Base-by-base conservation (phyloP, 2,113 vertebrate species). In the Pteruthius melanotis region DNA sequence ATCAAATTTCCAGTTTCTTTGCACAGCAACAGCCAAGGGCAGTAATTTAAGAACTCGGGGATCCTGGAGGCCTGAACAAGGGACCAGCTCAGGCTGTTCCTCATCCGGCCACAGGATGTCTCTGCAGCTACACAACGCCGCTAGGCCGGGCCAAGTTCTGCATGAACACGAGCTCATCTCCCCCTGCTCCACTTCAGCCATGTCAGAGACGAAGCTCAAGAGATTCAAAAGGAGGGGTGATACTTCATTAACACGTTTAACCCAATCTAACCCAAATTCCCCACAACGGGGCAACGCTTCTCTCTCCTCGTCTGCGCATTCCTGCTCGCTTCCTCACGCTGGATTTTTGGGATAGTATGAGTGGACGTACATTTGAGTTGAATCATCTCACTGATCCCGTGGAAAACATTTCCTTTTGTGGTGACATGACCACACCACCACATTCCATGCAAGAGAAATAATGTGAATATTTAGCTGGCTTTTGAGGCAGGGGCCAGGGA, bases 341-440 rank as follows among this genome's bases (percentile, higher is more conserved):
- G 89, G 47, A 56, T 47, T 88, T 83, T 78, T 54, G 83, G 80
- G 60, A 74, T 3, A 26, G 35, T 3, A 13, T 1, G 21, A 70
- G 47, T 7, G 31, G 5, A 87, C 18, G 27, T 76, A 72, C 66
- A 75, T 82, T 82, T 31, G 60, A 50, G 86, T 74, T 92, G 90
- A 97, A 96, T 94, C 90, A 96, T 83, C 88, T 70, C 63, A 19
- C 66, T n/a, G 66, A 90, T 50, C 59, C 3, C 2, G 20, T 9
- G 31, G 72, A 87, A 95, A 93, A 93, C 83, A 93, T 77, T 93
- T 92, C 94, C 94, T 92, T 92, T 83, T 93, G 89, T 92, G 89
- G 93, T 83, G 87, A 86, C 68, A 22, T 0, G 57, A 45, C 82
- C 75, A 75, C 63, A 79, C 47, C 7, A 13, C 44, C 30, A 65